Evolutionary conservation across 2,888 invertebrate genomes (phyloP).

Genomic region (Parnassius orleans): DNA sequence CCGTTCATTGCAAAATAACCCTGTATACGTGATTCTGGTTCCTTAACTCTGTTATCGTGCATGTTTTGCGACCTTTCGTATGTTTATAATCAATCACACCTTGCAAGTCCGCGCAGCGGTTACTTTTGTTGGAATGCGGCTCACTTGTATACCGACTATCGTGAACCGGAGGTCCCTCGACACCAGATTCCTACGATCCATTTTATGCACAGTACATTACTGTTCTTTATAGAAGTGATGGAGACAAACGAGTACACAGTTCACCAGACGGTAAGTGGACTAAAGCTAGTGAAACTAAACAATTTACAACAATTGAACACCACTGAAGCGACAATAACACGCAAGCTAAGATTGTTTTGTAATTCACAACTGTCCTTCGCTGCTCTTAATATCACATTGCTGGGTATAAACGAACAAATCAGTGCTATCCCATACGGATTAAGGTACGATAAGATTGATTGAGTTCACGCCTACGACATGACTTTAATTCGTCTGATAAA

Average conservation of each 20-base stretch:
- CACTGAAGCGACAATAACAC: too few species aligned
- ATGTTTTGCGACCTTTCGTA: too few species aligned
- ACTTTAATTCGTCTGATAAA: background rate
- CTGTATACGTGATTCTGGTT: too few species aligned
- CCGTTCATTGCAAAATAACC: too few species aligned
- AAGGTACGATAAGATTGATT: conserved; percentile 35
- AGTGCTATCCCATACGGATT: conserved; percentile 34
- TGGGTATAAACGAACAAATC: conserved; percentile 30
- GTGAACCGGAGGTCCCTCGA: conserved; percentile 43
- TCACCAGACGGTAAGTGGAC: too few species aligned
- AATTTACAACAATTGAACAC: too few species aligned
- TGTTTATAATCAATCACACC: conserved; percentile 26
- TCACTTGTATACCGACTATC: conserved; percentile 55
- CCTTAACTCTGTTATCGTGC: too few species aligned
- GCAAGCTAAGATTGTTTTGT: too few species aligned
- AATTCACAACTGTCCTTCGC: too few species aligned
- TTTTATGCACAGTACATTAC: conserved; percentile 6
- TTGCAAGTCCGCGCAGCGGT: conserved; percentile 38
- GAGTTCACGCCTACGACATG: background rate
- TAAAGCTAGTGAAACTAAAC: too few species aligned
- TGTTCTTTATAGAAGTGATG: too few species aligned
- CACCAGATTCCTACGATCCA: conserved; percentile 40
- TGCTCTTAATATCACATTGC: background rate
- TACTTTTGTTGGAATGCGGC: conserved; percentile 35
- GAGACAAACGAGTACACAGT: too few species aligned